Percentiles rank a stretch among this genome's conserved stretches.
phyloP scores from a whole-genome alignment of 2,113 vertebrate genomes.

The Cygnus atratus region DNA sequence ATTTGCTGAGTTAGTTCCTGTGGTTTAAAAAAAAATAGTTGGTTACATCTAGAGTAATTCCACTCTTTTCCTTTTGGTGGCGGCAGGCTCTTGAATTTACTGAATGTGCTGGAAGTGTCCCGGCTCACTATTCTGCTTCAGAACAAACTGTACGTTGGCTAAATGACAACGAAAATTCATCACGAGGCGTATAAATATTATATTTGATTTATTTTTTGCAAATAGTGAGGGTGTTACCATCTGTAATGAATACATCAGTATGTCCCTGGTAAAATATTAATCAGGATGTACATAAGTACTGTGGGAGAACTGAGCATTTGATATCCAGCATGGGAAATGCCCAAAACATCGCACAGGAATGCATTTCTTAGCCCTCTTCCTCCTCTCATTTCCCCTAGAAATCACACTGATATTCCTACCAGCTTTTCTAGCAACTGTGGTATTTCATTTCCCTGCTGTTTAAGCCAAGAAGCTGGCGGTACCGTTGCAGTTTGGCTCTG shows the following conservation, averaged over 20 bases:
- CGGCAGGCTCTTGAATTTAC: constrained; percentile 18
- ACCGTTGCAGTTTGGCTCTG: fast-evolving
- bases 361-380: not conserved
- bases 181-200: not conserved
- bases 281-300: not conserved
- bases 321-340: not conserved
- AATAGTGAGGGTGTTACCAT: not conserved
- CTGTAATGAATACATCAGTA: not conserved
- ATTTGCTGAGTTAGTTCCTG: not conserved
- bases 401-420: not conserved
- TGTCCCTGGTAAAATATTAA: not conserved
- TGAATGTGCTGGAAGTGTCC: not conserved
- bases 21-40: not conserved
- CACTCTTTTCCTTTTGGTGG: constrained; percentile 64
- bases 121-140: not conserved
- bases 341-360: not conserved
- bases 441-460: not conserved
- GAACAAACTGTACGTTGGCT: not conserved
- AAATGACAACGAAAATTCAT: not conserved
- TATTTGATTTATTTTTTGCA: constrained; percentile 21
- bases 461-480: not conserved
- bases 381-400: not conserved
- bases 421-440: not conserved
- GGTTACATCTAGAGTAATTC: not conserved
- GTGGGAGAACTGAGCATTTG: not conserved